Evolutionary conservation across 2,888 invertebrate species (phyloP), one percentile per base, ranked within the genome.

Genomic region (Tineola bisselliella): DNA sequence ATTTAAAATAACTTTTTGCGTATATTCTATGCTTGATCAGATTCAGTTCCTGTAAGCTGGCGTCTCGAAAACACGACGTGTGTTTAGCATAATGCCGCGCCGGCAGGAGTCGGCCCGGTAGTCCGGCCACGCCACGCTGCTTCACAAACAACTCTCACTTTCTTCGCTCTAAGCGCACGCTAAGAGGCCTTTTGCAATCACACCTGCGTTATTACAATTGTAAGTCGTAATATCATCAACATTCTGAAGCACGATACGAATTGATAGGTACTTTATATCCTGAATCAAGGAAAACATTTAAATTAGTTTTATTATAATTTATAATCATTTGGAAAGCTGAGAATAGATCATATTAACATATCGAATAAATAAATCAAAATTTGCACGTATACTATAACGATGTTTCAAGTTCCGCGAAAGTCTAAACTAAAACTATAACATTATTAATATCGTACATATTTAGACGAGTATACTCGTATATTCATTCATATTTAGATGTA

Each of bases 101-200:
- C 2, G 18, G 48, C 48, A 25, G 25, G 4, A 25, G 25, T 25
- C 12, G 15, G 43, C 13, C 52, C 52, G 54, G 54, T 25, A 54
- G 54, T 54, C 17, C 18, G 54, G 25, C 54, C 25, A 25, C 54
- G 54, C 54, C n/a, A 25, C 54, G 54, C 25, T 54, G 25, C 54
- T 10, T 54, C 12, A 25, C 54, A 17, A 12, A 15, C 48, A 48
- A 54, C 54, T 54, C 25, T 54, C 25, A 54, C 54, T 54, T 54
- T 54, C 54, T 54, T 54, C 25, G 25, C 48, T 48, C 25, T 25
- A 6, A 25, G 25, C 25, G 25, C 54, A 54, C 54, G 2, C 3
- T 18, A 12, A 17, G n/a, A 25, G n/a, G 12, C 48, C 48, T 48
- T 17, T 48, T 48, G 17, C 15, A 3, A 48, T 48, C 48, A 3